These are phyloP conservation scores for Rissa tridactyla DNA, from an alignment of 2,113 vertebrate genomes.

Conservation along the genomic window DNA sequence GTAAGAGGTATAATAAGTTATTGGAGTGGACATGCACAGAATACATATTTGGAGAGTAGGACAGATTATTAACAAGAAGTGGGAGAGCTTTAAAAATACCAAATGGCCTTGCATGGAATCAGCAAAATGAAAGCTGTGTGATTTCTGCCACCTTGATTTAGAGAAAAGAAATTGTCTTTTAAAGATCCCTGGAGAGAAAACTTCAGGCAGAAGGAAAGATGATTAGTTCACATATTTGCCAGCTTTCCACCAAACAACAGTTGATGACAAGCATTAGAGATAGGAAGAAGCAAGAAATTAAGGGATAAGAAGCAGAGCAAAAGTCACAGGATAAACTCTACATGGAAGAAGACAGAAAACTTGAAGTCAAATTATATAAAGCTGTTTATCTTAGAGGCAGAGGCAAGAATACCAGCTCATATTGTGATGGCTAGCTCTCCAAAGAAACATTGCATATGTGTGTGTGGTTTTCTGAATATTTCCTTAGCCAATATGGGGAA, in stretches of 20 bases:
- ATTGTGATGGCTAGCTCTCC: not conserved
- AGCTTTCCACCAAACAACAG: conserved; percentile 14
- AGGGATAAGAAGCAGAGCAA: not conserved
- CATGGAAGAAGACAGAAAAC: not conserved
- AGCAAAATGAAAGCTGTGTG: not conserved
- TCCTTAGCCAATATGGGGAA: not conserved
- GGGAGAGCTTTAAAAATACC: not conserved
- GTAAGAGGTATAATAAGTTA: not conserved
- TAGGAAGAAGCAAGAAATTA: not conserved
- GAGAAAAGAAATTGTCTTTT: conserved; percentile 11
- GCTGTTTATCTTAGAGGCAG: not conserved
- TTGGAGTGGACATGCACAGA: not conserved
- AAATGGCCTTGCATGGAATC: not conserved
- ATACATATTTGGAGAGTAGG: not conserved
- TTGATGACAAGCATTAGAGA: not conserved
- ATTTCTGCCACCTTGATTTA: not conserved
- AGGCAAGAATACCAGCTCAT: not conserved
- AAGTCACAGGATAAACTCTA: not conserved
- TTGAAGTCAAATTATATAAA: not conserved
- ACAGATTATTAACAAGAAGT: not conserved
- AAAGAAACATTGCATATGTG: not conserved
- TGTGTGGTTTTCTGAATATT: not conserved
- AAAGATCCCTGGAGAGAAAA: not conserved
- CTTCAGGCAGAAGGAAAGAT: not conserved
- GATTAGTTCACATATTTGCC: not conserved